Conservation (phyloP, 2,888 invertebrate species). For the Epirrhoe tristata region DNA sequence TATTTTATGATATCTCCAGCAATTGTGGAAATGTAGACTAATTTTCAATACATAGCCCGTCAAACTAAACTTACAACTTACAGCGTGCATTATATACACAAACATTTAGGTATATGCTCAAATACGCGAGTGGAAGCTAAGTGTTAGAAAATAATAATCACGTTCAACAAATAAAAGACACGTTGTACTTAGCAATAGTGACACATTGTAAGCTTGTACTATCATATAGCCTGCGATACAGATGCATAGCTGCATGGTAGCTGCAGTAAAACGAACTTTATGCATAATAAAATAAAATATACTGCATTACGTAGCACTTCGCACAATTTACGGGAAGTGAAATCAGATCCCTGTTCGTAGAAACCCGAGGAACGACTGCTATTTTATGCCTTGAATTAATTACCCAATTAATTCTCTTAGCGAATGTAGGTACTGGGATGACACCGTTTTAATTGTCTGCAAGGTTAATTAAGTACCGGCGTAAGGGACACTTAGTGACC, state of each 20-base stretch:
- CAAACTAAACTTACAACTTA: too few species aligned
- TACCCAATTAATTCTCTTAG: constrained; percentile 44
- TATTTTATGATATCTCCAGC: too few species aligned
- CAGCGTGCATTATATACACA: too few species aligned
- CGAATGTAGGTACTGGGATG: constrained; percentile 31
- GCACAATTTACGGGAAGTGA: constrained; percentile 61
- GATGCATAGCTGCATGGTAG: constrained; percentile 12
- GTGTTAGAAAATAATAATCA: too few species aligned
- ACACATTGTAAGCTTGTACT: background rate
- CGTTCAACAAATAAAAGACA: too few species aligned
- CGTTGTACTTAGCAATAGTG: too few species aligned
- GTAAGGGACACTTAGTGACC: background rate
- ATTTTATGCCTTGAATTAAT: constrained; percentile 45
- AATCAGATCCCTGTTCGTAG: constrained; percentile 60
- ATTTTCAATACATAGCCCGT: too few species aligned
- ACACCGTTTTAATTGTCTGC: constrained; percentile 40
- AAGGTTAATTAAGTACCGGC: constrained; percentile 33
- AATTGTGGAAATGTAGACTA: too few species aligned
- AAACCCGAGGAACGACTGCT: constrained; percentile 54
- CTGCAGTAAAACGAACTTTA: constrained; percentile 53
- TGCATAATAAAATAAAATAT: constrained; percentile 42
- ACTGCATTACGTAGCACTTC: constrained; percentile 40
- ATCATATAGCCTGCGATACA: background rate
- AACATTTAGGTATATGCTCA: too few species aligned
- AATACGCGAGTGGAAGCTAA: too few species aligned